Evolutionary conservation across 2,888 invertebrate genomes (phyloP).

Genomic region (Caprella mutica): DNA sequence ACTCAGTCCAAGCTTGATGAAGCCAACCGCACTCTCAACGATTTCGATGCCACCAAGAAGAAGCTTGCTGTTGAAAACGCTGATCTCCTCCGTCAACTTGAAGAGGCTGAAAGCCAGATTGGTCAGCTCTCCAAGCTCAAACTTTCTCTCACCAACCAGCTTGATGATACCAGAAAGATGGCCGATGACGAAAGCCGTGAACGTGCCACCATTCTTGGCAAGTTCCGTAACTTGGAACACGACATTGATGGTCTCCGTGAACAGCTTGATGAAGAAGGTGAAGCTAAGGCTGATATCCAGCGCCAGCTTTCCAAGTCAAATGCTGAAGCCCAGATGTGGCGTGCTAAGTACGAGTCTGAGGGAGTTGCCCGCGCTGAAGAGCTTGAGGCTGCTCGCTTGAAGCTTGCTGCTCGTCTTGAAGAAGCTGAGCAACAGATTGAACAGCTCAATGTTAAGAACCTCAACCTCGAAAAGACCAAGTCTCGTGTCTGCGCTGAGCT

Average conservation of each 20-base stretch:
- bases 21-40: conserved; percentile 89
- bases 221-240: conserved; percentile 46
- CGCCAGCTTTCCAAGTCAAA: conserved; percentile 98
- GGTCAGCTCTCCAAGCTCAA: conserved; percentile 40
- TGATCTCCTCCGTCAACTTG: conserved; percentile 78
- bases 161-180: conserved; percentile 66
- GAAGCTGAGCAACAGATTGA: conserved; percentile 97
- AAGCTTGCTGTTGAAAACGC: conserved; percentile 94
- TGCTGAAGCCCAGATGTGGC: conserved; percentile 93
- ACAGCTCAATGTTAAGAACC: conserved; percentile 93
- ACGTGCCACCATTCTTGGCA: conserved; percentile 40
- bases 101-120: conserved; percentile 83
- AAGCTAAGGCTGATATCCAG: conserved; percentile 96
- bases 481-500: conserved; percentile 92
- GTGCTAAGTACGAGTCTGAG: conserved; percentile 97
- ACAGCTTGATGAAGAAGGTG: conserved; percentile 98
- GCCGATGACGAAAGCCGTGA: conserved; percentile 61
- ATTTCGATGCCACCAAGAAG: conserved; percentile 95
- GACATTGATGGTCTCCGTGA: conserved; percentile 69
- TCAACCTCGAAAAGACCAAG: conserved; percentile 95
- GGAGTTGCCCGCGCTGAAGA: conserved; percentile 58
- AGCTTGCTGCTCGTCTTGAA: conserved; percentile 89
- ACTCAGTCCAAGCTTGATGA: conserved; percentile 92
- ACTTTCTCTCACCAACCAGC: conserved; percentile 60
- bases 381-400: conserved; percentile 41